Evolutionary conservation across 2,888 invertebrate genomes (phyloP).

Genomic region (Gandaritis pyraliata): DNA sequence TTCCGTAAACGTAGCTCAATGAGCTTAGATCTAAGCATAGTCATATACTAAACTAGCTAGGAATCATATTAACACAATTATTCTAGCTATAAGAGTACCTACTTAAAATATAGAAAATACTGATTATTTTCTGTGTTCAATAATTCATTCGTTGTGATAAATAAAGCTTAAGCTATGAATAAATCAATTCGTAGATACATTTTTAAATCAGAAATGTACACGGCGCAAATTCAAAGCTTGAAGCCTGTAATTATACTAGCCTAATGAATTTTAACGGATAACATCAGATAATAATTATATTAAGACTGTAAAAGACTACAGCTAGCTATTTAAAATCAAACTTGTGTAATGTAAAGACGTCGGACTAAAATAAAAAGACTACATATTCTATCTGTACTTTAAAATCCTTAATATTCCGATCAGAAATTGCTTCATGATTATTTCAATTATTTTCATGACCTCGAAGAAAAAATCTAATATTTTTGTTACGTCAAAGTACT

Average conservation of each 20-base stretch:
- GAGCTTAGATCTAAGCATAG: slow-evolving; percentile 32
- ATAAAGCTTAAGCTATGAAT: slow-evolving; percentile 7
- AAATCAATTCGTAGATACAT: slow-evolving; percentile 2
- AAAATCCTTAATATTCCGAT: no score
- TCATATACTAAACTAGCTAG: slow-evolving; percentile 2
- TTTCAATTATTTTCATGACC: no score
- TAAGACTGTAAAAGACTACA: slow-evolving; percentile 25
- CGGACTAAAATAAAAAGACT: no score
- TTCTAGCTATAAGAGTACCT: slow-evolving; percentile 10
- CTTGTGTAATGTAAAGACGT: neutral
- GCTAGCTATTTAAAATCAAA: slow-evolving; percentile 14
- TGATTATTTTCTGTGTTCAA: slow-evolving; percentile 6
- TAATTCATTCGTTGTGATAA: slow-evolving; percentile 14
- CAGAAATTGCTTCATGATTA: no score
- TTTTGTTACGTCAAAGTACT: neutral
- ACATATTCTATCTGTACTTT: no score
- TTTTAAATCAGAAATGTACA: neutral
- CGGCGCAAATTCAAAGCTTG: slow-evolving; percentile 3
- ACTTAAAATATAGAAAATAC: slow-evolving; percentile 3
- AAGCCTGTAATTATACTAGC: slow-evolving; percentile 13
- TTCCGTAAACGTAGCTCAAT: slow-evolving; percentile 27
- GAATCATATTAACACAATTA: slow-evolving; percentile 14
- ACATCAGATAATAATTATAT: slow-evolving; percentile 27
- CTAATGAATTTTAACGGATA: slow-evolving; percentile 10
- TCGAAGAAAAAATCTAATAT: no score